Evolutionary conservation across 2,888 invertebrate species (phyloP), one percentile per base, ranked within the genome.

Genomic region (Catocala nupta): DNA sequence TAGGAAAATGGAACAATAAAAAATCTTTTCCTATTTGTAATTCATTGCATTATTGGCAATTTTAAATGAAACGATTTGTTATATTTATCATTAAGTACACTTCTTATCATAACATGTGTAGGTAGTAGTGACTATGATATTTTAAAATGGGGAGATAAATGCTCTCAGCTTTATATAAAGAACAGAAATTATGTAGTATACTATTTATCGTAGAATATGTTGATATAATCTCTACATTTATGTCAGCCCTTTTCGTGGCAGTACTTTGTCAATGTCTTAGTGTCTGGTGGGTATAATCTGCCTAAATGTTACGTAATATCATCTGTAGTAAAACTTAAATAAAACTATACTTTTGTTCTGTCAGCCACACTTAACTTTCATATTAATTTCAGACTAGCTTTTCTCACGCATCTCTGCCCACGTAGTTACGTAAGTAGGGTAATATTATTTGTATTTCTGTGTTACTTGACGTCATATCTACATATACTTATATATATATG

Each of bases 321-420:
- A 59, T 51, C 0, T 49, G 9, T 44, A 51, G 52, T 9, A 57
- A 67, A 64, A 55, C 63, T 52, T 11, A 50, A 64, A 70, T 61
- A 51, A 67, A 69, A 67, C 56, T 50, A 70, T 68, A 71, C 57
- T 70, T 73, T 73, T 70, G 65, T 75, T 73, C 63, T 73, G 73
- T 75, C 77, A 73, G 59, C 68, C 16, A 34, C 66, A 65, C 57
- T 73, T 71, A 71, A 68, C 68, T 68, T 73, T 64, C 59, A 64
- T 66, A 76, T 73, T 73, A 76, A 76, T 73, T 73, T 55, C 64
- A 55, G 55, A 48, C 68, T 63, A 73, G 59, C 54, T 63, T 73
- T 64, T 12, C 45, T 61, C 34, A 57, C 43, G 59, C 47, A 50
- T 7, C 34, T 54, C 55, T 54, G 25, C 68, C 73, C 55, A 66